Evolutionary conservation across 2,113 vertebrate species (phyloP).

Genomic region (Macquaria ambigua): DNA sequence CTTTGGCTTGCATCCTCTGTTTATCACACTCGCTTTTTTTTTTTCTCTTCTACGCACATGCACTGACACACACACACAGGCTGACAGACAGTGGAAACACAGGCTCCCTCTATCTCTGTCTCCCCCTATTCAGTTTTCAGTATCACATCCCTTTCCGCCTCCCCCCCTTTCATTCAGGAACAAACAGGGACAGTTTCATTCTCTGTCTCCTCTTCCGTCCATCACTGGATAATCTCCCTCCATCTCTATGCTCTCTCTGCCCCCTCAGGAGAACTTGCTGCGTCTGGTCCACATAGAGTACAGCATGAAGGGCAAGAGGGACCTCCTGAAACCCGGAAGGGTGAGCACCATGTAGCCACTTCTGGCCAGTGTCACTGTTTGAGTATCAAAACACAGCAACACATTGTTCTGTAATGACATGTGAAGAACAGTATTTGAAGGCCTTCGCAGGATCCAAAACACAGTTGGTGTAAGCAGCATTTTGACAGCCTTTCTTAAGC

Average conservation of each 20-base stretch:
- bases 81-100: slow-evolving; percentile 66
- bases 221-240: slow-evolving; percentile 56
- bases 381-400: slow-evolving; percentile 25
- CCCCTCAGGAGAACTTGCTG: slow-evolving; percentile 93
- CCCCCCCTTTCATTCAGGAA: slow-evolving; percentile 69
- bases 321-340: slow-evolving; percentile 94
- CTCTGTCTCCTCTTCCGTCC: slow-evolving; percentile 47
- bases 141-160: slow-evolving; percentile 67
- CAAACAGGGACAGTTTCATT: slow-evolving; percentile 66
- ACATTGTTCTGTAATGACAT: neutral
- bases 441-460: neutral
- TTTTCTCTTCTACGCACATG: slow-evolving; percentile 14
- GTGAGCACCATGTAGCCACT: slow-evolving; percentile 83
- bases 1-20: slow-evolving; percentile 51
- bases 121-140: slow-evolving; percentile 65
- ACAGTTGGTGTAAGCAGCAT: neutral
- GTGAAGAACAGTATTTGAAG: neutral
- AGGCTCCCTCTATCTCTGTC: slow-evolving; percentile 68
- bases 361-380: slow-evolving; percentile 53
- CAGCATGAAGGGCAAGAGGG: slow-evolving; percentile 91
- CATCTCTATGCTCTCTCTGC: slow-evolving; percentile 45
- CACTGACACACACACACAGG: slow-evolving; percentile 31
- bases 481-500: neutral
- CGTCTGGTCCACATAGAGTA: slow-evolving; percentile 96
- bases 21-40: slow-evolving; percentile 53